These are phyloP conservation scores for Telenomus remus DNA, from an alignment of 1,140 invertebrate species.

Conservation along the genomic window DNA sequence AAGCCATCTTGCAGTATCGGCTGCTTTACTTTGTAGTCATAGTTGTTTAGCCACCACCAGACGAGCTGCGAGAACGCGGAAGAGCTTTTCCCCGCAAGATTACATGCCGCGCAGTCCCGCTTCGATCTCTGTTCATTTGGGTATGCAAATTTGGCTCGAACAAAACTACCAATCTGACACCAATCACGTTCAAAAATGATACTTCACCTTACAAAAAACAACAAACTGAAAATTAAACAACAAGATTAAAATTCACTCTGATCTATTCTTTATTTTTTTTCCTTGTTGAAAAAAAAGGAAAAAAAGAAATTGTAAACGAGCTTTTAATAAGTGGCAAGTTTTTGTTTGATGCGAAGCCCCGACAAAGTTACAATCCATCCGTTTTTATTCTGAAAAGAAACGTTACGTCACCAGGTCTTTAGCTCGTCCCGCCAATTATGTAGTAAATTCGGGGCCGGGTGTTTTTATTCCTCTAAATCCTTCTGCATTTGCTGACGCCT, in stretches of 20 bases:
- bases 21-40: slow-evolving; percentile 17
- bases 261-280: too few relatives aligned
- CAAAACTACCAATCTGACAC: slow-evolving; percentile 33
- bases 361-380: slow-evolving; percentile 40
- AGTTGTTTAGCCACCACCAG: slow-evolving; percentile 31
- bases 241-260: too few relatives aligned
- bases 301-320: too few relatives aligned
- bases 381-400: slow-evolving; percentile 42
- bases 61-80: slow-evolving; percentile 52
- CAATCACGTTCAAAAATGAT: slow-evolving; percentile 18
- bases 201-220: too few relatives aligned
- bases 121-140: slow-evolving; percentile 49
- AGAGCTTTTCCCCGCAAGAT: slow-evolving; percentile 51
- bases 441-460: slow-evolving; percentile 44
- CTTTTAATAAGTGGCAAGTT: slow-evolving; percentile 27
- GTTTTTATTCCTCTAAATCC: slow-evolving; percentile 54
- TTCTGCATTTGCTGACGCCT: slow-evolving; percentile 54
- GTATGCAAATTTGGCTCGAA: slow-evolving; percentile 52
- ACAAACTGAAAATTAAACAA: too few relatives aligned
- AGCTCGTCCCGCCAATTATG: slow-evolving; percentile 49
- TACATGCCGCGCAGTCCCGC: slow-evolving; percentile 50
- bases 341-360: slow-evolving; percentile 6
- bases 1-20: slow-evolving; percentile 14
- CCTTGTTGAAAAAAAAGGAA: too few relatives aligned
- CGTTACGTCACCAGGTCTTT: slow-evolving; percentile 48